These are phyloP conservation scores for Sebastes alutus DNA, from an alignment of 2,797 vertebrate species.

Conservation along the genomic window DNA sequence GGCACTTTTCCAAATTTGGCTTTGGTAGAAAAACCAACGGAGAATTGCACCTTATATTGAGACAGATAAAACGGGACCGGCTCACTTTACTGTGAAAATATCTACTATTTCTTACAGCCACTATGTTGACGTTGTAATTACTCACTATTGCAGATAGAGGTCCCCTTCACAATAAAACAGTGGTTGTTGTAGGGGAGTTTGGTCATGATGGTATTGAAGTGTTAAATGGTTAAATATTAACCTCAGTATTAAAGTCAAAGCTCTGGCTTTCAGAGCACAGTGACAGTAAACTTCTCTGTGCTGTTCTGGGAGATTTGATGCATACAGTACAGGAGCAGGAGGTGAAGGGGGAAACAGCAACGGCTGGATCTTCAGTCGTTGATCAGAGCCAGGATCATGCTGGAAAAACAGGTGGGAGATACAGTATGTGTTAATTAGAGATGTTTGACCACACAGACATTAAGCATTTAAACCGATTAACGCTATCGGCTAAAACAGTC, in stretches of 20 bases:
- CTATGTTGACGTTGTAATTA: neutral
- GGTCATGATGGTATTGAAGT: neutral
- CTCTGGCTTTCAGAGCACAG: neutral
- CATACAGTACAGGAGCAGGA: constrained; percentile 9
- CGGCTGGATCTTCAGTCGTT: constrained; percentile 89
- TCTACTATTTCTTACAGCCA: neutral
- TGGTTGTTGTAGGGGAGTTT: neutral
- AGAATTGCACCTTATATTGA: neutral
- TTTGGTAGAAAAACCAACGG: neutral
- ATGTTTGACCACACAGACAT: too few relatives aligned
- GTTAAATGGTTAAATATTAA: constrained; percentile 27
- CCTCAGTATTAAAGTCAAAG: neutral
- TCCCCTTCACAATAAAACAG: neutral
- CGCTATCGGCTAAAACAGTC: too few relatives aligned
- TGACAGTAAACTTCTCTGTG: neutral
- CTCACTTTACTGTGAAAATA: neutral
- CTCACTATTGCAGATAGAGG: neutral
- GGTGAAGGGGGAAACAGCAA: constrained; percentile 28
- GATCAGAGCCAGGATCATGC: constrained; percentile 98
- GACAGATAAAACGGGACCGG: neutral
- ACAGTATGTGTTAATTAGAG: neutral
- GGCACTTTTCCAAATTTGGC: neutral
- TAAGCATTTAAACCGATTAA: too few relatives aligned
- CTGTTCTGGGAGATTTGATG: constrained; percentile 12
- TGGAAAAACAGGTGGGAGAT: constrained; percentile 62